A percentile compares a stretch with the other conserved stretches of the same genome.
phyloP scores from a whole-genome alignment of 2,888 invertebrate genomes.

The Boloria selene region DNA sequence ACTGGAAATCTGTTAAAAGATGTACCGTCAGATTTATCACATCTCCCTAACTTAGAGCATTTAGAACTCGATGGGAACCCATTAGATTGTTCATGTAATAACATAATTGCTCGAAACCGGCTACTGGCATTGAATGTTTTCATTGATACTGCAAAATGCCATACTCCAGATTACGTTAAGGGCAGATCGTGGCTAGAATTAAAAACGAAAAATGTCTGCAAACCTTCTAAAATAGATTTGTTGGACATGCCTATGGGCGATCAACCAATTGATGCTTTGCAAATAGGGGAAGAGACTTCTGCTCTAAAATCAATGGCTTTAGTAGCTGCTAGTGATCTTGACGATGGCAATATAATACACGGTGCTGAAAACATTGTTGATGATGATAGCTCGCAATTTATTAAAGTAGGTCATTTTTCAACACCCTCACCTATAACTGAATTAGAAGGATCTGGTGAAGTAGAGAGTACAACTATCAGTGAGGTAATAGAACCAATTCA shows the following conservation, averaged over 20 bases:
- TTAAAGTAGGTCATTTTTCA: conserved; percentile 60
- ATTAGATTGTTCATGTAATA: conserved; percentile 87
- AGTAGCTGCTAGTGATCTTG: conserved; percentile 63
- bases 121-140: conserved; percentile 79
- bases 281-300: conserved; percentile 64
- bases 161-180: conserved; percentile 74
- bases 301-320: conserved; percentile 69
- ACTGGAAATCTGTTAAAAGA: conserved; percentile 83
- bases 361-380: conserved; percentile 57
- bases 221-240: conserved; percentile 63
- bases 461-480: conserved; percentile 69
- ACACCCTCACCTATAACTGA: conserved; percentile 51
- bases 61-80: conserved; percentile 87
- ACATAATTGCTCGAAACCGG: conserved; percentile 84
- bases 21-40: conserved; percentile 82
- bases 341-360: conserved; percentile 69
- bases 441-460: conserved; percentile 72
- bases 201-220: conserved; percentile 81
- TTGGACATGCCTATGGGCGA: conserved; percentile 86
- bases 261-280: conserved; percentile 74
- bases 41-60: conserved; percentile 81
- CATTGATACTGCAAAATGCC: conserved; percentile 82
- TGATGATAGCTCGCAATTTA: conserved; percentile 68
- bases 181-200: conserved; percentile 83
- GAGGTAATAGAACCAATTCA: conserved; percentile 57